Evolutionary conservation across 2,888 invertebrate genomes (phyloP).

Genomic region (Craniophora ligustri): DNA sequence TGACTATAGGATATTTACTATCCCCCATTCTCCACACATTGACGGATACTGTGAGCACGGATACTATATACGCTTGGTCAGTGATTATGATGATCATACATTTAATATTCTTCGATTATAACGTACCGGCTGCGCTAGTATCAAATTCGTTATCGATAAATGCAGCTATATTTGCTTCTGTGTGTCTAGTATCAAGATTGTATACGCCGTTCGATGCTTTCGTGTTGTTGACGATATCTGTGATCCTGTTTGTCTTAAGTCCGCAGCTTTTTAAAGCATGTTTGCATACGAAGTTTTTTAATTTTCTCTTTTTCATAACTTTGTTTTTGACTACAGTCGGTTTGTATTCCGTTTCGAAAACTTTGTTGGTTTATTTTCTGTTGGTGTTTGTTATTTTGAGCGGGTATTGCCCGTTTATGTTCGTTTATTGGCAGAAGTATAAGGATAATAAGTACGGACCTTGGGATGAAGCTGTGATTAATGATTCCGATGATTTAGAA

Average conservation of each 20-base stretch:
- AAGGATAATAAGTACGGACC: constrained; percentile 98
- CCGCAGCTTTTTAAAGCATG: constrained; percentile 93
- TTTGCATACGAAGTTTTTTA: constrained; percentile 87
- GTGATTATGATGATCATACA: constrained; percentile 96
- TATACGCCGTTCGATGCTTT: constrained; percentile 96
- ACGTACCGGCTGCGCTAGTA: constrained; percentile 95
- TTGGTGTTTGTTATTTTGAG: constrained; percentile 90
- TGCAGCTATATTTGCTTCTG: constrained; percentile 97
- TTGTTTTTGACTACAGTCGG: constrained; percentile 83
- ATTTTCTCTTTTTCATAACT: constrained; percentile 84
- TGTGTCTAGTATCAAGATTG: constrained; percentile 97
- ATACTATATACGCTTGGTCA: constrained; percentile 98
- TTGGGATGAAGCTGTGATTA: constrained; percentile 98
- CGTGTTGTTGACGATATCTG: constrained; percentile 95
- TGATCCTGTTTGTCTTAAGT: constrained; percentile 96
- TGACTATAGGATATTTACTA: constrained; percentile 95
- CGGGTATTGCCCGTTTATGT: constrained; percentile 92
- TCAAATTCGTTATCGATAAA: constrained; percentile 97
- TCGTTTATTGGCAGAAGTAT: constrained; percentile 92
- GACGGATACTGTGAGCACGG: constrained; percentile 98
- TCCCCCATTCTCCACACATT: constrained; percentile 97
- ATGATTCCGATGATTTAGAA: constrained; percentile 88
- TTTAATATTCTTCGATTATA: constrained; percentile 97
- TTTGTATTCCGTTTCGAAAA: constrained; percentile 88
- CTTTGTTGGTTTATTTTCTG: constrained; percentile 90